Base-by-base conservation (phyloP, 30 jellyfish, hydroid and myxozoan species). In the Clytia hemisphaerica region DNA sequence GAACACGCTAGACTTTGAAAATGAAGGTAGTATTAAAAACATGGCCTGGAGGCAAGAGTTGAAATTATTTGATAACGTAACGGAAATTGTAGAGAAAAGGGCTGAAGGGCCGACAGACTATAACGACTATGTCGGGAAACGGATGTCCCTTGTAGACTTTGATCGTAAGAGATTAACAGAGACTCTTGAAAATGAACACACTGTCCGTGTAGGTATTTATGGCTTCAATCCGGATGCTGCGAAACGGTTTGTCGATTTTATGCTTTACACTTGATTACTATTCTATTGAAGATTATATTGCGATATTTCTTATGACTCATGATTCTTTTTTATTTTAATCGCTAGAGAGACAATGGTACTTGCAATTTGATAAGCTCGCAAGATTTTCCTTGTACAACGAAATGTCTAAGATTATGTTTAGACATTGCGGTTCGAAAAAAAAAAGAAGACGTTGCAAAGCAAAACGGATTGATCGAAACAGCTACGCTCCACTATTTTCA, bases 1-100 rank as follows among this genome's bases (percentile, higher is more conserved):
- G 6, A 85, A 85, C 79, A 85, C 95, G 40, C 57, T 85, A 2
- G 77, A 85, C 47, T 75, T 85, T 35, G 49, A 48, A 35, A 37
- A 71, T 27, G 85, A 85, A 21, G 14, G 49, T 25, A 21, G 30
- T 14, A 45, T 76, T 24, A 85, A 85, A 71, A 85, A 85, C 71
- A 45, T 85, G 33, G 74, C 64, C 44, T 85, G 95, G 95, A 72
- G 68, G 6, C 84, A 74, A 15, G 53, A 74, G 30, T 26, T 64
- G 53, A 78, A 77, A 64, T 58, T 83, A 81, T 83, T 51, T 69
- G 71, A 83, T 18, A 36, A 73, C 9, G 94, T 83, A 0, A 54
- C 60, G 45, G 71, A 78, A 67, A 55, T 78, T 32, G 78, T 79
- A 2, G 83, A 75, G 27, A 48, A 48, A 48, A 32, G 38, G 2